These are phyloP conservation scores for Drosophila eohydei DNA, from an alignment of 2,888 invertebrate species.

Conservation along the genomic window DNA sequence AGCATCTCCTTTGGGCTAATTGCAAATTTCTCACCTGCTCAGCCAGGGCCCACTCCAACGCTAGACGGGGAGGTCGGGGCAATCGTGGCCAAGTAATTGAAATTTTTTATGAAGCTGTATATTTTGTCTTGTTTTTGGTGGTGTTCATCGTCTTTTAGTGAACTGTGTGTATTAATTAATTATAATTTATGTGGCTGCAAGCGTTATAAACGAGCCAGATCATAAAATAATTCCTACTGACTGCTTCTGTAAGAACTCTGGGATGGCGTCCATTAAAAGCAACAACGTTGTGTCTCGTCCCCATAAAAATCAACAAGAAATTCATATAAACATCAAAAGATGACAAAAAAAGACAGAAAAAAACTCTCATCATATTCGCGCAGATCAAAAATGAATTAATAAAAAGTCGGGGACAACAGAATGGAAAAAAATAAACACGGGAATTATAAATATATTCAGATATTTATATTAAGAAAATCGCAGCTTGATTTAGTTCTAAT, in stretches of 20 bases:
- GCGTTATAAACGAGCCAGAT: slow-evolving; percentile 68
- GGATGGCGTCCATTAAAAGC: slow-evolving; percentile 60
- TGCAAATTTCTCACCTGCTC: slow-evolving; percentile 14
- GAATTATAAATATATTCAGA: slow-evolving; percentile 51
- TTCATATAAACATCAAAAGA: slow-evolving; percentile 73
- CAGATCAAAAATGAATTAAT: slow-evolving; percentile 56
- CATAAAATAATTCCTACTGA: slow-evolving; percentile 68
- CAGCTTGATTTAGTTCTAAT: slow-evolving; percentile 63
- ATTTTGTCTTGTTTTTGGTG: slow-evolving; percentile 40
- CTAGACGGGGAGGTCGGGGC: background rate
- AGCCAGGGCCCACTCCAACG: background rate
- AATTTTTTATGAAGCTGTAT: slow-evolving; percentile 39
- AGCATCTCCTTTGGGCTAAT: slow-evolving; percentile 21
- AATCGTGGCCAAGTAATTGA: slow-evolving; percentile 2
- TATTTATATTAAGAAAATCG: slow-evolving; percentile 63
- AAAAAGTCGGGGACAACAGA: slow-evolving; percentile 21
- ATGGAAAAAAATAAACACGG: slow-evolving; percentile 21
- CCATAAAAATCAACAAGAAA: slow-evolving; percentile 67
- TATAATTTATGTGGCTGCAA: slow-evolving; percentile 75
- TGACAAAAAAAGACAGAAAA: slow-evolving; percentile 9
- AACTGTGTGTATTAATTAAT: slow-evolving; percentile 74
- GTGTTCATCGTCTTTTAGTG: slow-evolving; percentile 48
- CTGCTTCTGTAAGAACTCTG: slow-evolving; percentile 40
- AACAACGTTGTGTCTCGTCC: slow-evolving; percentile 60
- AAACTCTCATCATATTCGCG: slow-evolving; percentile 26